Conservation (phyloP, 2,888 invertebrate genomes). For the Phlogophora meticulosa region DNA sequence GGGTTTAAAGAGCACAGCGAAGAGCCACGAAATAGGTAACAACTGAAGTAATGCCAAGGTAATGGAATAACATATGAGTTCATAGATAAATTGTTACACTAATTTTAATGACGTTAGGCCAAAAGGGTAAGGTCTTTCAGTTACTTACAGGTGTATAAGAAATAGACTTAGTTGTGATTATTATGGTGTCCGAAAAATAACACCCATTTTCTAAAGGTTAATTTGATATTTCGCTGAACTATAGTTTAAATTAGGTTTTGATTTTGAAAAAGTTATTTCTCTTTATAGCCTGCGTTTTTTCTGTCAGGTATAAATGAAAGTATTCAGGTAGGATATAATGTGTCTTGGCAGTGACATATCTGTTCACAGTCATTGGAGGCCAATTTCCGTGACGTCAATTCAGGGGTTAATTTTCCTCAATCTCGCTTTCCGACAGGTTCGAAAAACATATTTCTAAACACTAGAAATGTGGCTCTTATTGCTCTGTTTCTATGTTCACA, state of each 20-base stretch:
- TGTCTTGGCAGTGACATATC: conserved; percentile 22
- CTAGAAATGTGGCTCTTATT: no score
- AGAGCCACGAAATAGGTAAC: conserved; percentile 11
- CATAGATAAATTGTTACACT: not conserved
- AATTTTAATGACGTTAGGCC: not conserved
- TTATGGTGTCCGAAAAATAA: not conserved
- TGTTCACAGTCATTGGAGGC: conserved; percentile 15
- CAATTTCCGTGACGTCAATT: conserved; percentile 42
- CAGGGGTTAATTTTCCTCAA: conserved; percentile 19
- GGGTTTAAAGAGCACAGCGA: conserved; percentile 14
- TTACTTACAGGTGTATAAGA: not conserved
- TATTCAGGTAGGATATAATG: conserved; percentile 4
- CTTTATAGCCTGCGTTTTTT: not conserved
- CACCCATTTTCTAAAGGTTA: not conserved
- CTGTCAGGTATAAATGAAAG: not conserved
- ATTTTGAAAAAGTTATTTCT: no score
- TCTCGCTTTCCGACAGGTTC: conserved; percentile 3
- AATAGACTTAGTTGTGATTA: not conserved
- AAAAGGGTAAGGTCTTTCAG: not conserved
- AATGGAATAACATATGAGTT: conserved; percentile 4
- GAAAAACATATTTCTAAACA: not conserved
- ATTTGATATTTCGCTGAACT: not conserved
- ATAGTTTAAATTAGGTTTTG: no score
- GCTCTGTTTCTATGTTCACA: no score
- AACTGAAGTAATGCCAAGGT: conserved; percentile 4